Percentiles rank a stretch among this genome's conserved stretches.
These are phyloP conservation scores for Drosophila seclusa DNA, from an alignment of 2,888 invertebrate genomes.

Conservation along the genomic window DNA sequence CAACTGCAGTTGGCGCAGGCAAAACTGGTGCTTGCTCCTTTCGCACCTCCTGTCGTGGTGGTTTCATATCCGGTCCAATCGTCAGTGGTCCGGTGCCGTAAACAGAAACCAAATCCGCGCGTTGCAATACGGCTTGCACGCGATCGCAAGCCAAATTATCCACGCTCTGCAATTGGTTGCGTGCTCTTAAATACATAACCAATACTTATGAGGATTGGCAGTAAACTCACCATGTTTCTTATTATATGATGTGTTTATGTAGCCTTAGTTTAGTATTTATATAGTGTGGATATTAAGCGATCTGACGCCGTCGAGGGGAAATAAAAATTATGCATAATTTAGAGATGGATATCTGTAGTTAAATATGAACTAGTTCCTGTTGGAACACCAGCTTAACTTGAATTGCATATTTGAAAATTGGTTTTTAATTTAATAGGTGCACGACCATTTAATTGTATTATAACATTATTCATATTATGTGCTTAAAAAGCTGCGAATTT, in stretches of 20 bases:
- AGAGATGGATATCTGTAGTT: neutral
- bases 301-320: conserved; percentile 1
- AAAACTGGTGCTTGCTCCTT: neutral
- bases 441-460: neutral
- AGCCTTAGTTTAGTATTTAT: neutral
- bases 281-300: neutral
- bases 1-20: neutral
- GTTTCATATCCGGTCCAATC: conserved; percentile 72
- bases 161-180: conserved; percentile 47
- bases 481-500: neutral
- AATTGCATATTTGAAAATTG: neutral
- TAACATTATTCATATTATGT: neutral
- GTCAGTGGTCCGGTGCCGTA: conserved; percentile 68
- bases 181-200: neutral
- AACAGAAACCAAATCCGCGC: conserved; percentile 56
- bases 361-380: conserved; percentile 11
- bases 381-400: neutral
- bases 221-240: conserved; percentile 36
- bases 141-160: conserved; percentile 45
- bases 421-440: neutral
- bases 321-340: neutral
- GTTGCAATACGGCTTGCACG: conserved; percentile 55
- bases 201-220: neutral
- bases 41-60: conserved; percentile 8
- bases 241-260: neutral